These are phyloP conservation scores for Poecilia latipinna DNA, from an alignment of 2,113 vertebrate species.

Conservation along the genomic window DNA sequence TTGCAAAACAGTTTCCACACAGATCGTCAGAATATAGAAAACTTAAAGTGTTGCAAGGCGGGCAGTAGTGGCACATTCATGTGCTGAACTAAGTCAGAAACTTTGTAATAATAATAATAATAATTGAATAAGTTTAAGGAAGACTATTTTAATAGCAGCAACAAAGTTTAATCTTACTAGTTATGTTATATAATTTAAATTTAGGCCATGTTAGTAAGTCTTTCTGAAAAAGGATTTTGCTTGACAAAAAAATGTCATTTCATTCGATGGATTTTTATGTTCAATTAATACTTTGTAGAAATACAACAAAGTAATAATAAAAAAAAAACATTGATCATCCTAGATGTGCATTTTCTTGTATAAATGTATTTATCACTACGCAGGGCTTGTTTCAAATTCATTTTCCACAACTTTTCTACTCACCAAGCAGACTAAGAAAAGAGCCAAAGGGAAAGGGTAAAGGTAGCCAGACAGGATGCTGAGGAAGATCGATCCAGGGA, in stretches of 20 bases:
- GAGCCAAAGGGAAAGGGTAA: conserved; percentile 94
- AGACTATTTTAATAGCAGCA: too few species aligned
- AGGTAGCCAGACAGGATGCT: conserved; percentile 99
- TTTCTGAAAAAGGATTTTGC: too few species aligned
- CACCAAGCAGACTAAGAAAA: conserved; percentile 98
- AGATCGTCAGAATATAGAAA: not conserved
- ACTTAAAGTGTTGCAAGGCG: not conserved
- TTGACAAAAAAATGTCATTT: too few species aligned
- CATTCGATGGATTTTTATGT: not conserved
- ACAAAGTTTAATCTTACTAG: too few species aligned
- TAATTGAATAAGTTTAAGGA: not conserved
- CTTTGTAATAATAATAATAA: not conserved
- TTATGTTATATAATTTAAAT: too few species aligned
- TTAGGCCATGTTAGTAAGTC: too few species aligned
- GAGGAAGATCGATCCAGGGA: conserved; percentile 97
- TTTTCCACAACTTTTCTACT: conserved; percentile 63
- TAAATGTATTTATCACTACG: not conserved
- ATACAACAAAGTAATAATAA: not conserved
- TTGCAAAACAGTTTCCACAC: not conserved
- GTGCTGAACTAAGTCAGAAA: not conserved
- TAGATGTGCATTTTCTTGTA: not conserved
- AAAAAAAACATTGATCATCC: too few species aligned
- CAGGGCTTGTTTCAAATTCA: not conserved
- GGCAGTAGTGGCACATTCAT: not conserved
- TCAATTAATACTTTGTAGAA: not conserved